Conservation (phyloP, 2,113 vertebrate species). For the Quiscalus mexicanus region DNA sequence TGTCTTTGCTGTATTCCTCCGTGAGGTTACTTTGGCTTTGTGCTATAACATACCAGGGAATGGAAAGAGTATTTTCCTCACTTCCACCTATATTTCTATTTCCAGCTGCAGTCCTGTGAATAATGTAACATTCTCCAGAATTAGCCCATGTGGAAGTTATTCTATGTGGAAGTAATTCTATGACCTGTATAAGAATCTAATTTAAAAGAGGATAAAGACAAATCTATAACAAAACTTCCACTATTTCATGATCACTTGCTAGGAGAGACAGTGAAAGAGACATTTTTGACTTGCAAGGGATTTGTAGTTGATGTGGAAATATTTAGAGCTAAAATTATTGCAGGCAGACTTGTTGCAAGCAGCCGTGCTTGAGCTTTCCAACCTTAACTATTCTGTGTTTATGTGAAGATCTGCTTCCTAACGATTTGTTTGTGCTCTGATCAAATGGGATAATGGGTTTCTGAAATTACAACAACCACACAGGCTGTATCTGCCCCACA, state of each 20-base stretch:
- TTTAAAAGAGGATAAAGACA: not conserved
- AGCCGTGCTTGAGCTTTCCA: not conserved
- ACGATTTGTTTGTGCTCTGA: not conserved
- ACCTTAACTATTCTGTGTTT: not conserved
- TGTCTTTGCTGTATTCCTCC: not conserved
- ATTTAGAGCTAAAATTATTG: not conserved
- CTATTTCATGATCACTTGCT: not conserved
- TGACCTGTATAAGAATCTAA: not conserved
- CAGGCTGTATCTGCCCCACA: not conserved
- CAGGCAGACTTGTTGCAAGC: not conserved
- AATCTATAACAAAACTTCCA: not conserved
- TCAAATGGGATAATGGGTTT: not conserved
- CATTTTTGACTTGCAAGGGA: rapidly evolving
- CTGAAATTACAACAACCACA: not conserved
- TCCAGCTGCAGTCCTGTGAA: not conserved
- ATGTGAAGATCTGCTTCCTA: not conserved
- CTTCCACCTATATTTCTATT: not conserved
- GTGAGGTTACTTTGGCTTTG: not conserved
- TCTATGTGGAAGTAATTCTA: not conserved
- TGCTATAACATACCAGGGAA: not conserved
- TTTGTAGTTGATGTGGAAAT: not conserved
- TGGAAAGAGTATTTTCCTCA: not conserved
- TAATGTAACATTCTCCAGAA: not conserved
- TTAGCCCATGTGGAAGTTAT: not conserved
- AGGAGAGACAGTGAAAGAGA: not conserved